phyloP scores from a whole-genome alignment of 2,888 invertebrate species.

The Xestia ashworthii region DNA sequence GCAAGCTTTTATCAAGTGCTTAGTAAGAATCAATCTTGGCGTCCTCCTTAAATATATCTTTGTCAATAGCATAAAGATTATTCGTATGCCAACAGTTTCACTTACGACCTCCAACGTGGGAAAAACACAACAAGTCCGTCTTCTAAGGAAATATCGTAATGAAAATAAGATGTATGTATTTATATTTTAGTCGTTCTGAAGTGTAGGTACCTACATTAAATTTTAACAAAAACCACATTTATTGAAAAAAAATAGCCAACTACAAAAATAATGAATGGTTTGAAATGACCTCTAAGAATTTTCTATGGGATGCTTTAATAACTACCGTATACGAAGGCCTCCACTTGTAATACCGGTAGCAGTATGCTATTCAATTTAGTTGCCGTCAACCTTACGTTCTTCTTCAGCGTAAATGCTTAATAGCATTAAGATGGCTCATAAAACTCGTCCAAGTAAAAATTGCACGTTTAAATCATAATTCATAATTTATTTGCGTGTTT shows the following conservation, averaged over 20 bases:
- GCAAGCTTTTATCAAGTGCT: not conserved
- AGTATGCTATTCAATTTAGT: constrained; percentile 17
- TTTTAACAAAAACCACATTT: constrained; percentile 8
- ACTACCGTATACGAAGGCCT: constrained; percentile 41
- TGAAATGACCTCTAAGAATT: constrained; percentile 36
- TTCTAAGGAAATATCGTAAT: constrained; percentile 6
- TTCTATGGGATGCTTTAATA: constrained; percentile 32
- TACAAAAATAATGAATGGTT: constrained; percentile 34
- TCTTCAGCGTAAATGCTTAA: not conserved
- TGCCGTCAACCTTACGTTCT: not conserved
- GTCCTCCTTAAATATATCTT: not conserved
- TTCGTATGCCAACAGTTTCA: constrained; percentile 15
- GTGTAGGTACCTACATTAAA: not conserved
- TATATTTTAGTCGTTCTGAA: constrained; percentile 3
- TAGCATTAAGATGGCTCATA: too few species aligned
- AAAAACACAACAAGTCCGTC: constrained; percentile 15
- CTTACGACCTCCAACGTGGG: constrained; percentile 21
- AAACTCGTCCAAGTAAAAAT: not conserved
- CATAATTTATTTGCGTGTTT: not conserved
- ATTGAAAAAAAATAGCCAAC: not conserved
- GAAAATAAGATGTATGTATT: constrained; percentile 3
- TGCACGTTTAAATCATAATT: not conserved
- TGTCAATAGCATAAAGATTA: constrained; percentile 19
- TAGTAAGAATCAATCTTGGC: not conserved
- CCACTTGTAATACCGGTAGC: constrained; percentile 34